Conservation (phyloP, 2,797 vertebrate genomes). For the Forpus xanthops region DNA sequence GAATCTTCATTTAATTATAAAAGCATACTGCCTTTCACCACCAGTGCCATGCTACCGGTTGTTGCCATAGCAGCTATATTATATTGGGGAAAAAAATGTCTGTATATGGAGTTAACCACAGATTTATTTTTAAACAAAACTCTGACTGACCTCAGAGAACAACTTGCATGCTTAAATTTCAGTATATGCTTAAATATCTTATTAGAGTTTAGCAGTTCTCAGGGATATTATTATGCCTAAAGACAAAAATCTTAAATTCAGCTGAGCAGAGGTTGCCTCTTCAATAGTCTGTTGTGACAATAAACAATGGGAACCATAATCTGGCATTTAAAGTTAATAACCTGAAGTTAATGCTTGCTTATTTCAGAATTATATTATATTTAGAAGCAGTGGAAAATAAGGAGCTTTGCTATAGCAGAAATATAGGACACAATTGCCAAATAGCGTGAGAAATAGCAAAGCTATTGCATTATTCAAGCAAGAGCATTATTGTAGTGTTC, state of each 20-base stretch:
- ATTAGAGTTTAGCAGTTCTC: background rate
- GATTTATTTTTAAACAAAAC: conserved; percentile 2
- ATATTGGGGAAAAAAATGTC: background rate
- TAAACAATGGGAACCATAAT: background rate
- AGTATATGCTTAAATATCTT: background rate
- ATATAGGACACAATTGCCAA: background rate
- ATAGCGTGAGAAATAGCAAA: background rate
- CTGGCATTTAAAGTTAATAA: background rate
- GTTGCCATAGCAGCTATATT: background rate
- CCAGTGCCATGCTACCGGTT: background rate
- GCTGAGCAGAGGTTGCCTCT: background rate
- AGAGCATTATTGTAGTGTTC: background rate
- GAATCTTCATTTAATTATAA: background rate
- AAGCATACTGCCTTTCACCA: background rate
- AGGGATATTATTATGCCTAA: background rate
- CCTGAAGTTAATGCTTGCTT: background rate
- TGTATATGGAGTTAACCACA: background rate
- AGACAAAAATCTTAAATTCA: conserved; percentile 3
- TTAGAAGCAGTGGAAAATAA: background rate
- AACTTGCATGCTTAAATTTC: background rate
- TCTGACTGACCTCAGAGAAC: background rate
- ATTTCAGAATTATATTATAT: background rate
- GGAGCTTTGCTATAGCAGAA: background rate
- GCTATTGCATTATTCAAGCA: background rate
- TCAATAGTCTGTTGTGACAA: background rate